These are phyloP conservation scores for Carcharodon carcharias DNA, from an alignment of 2,797 vertebrate species.

Conservation along the genomic window DNA sequence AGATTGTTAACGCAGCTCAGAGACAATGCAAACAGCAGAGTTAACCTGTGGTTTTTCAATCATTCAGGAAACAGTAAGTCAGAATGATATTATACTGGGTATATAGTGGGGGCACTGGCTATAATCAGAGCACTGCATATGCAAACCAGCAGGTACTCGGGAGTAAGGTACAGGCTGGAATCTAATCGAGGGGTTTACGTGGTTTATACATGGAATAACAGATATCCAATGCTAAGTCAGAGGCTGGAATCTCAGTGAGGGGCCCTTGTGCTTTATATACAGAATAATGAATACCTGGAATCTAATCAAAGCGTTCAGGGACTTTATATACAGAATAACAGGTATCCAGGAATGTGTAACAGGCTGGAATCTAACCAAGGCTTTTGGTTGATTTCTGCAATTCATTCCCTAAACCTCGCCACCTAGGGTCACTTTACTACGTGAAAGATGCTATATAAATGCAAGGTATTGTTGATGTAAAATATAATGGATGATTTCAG, in stretches of 20 bases:
- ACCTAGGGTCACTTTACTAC: not conserved
- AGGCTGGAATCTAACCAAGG: not conserved
- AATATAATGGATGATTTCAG: not conserved
- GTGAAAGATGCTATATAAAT: not conserved
- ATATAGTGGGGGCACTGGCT: not conserved
- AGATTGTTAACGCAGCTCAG: slow-evolving; percentile 5
- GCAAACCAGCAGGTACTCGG: not conserved
- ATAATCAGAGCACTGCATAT: not conserved
- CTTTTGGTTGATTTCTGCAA: not conserved
- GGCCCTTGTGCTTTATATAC: not conserved
- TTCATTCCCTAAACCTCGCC: not conserved
- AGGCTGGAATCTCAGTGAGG: not conserved
- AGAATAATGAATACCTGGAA: not conserved
- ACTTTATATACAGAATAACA: not conserved
- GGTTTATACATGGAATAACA: not conserved
- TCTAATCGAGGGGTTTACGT: not conserved
- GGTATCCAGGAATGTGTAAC: not conserved
- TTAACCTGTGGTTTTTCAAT: not conserved
- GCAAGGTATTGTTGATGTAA: not conserved
- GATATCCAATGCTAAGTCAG: not conserved
- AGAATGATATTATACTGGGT: not conserved
- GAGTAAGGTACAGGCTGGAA: not conserved
- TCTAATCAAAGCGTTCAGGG: not conserved
- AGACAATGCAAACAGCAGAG: not conserved
- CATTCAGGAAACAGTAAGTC: slow-evolving; percentile 16